A percentile compares a stretch with the other conserved stretches of the same genome.
These are phyloP conservation scores for Eledona agricola DNA, from an alignment of 2,888 invertebrate species.

Conservation along the genomic window DNA sequence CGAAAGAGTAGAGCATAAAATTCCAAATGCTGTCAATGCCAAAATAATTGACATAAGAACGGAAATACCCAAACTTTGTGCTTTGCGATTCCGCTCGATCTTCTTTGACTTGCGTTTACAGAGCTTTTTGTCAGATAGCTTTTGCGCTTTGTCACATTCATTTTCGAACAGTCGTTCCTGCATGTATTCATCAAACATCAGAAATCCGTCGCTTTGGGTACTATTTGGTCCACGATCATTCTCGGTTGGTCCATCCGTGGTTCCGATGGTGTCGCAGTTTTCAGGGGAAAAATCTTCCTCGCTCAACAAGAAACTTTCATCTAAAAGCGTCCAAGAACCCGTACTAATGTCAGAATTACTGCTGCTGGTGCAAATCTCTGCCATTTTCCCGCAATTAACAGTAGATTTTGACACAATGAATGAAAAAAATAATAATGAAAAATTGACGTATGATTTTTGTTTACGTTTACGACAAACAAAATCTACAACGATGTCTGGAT, in stretches of 20 bases:
- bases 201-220: slow-evolving; percentile 40
- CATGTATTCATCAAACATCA: slow-evolving; percentile 47
- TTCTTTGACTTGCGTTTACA: slow-evolving; percentile 12
- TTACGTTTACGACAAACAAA: slow-evolving; percentile 12
- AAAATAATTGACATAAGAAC: slow-evolving; percentile 18
- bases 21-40: slow-evolving; percentile 16
- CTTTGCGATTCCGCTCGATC: slow-evolving; percentile 23
- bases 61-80: slow-evolving; percentile 16
- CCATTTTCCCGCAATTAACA: slow-evolving; percentile 24
- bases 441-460: slow-evolving; percentile 15
- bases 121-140: slow-evolving; percentile 12
- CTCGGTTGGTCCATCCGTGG: slow-evolving; percentile 14
- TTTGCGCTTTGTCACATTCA: slow-evolving; percentile 38
- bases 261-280: not conserved
- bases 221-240: no score
- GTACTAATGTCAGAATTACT: slow-evolving; percentile 20
- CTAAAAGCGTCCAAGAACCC: slow-evolving; percentile 26
- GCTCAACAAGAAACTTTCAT: slow-evolving; percentile 5
- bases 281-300: slow-evolving; percentile 3
- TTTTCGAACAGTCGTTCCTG: slow-evolving; percentile 41
- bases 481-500: slow-evolving; percentile 5
- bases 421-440: slow-evolving; percentile 20
- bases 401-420: slow-evolving; percentile 32
- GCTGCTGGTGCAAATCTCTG: slow-evolving; percentile 3
- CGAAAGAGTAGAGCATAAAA: slow-evolving; percentile 17